phyloP scores from a whole-genome alignment of 2,113 vertebrate genomes.

The Catagonus wagneri region DNA sequence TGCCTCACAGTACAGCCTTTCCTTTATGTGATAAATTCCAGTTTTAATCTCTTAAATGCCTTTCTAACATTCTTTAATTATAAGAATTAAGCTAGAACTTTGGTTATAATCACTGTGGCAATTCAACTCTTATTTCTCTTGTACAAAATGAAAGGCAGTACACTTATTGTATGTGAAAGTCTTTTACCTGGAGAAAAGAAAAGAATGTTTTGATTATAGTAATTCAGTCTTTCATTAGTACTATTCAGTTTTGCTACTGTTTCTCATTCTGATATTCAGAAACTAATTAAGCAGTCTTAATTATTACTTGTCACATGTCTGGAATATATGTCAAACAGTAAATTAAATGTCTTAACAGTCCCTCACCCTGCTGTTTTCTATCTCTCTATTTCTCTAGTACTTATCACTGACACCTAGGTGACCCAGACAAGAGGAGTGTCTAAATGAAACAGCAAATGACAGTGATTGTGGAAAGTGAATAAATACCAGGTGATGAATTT shows the following conservation, averaged over 20 bases:
- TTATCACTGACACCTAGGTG: conserved; percentile 52
- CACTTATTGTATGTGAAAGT: conserved; percentile 53
- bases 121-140: conserved; percentile 60
- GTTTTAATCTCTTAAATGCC: conserved; percentile 47
- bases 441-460: conserved; percentile 53
- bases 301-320: conserved; percentile 56
- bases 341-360: conserved; percentile 47
- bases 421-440: conserved; percentile 32
- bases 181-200: conserved; percentile 68
- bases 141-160: conserved; percentile 72
- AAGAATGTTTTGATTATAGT: conserved; percentile 69
- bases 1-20: neutral
- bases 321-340: conserved; percentile 34
- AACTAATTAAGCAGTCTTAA: conserved; percentile 43
- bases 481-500: conserved; percentile 50
- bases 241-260: conserved; percentile 61
- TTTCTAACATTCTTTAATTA: conserved; percentile 65
- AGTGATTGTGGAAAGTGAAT: conserved; percentile 46
- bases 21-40: conserved; percentile 20
- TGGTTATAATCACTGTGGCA: conserved; percentile 48
- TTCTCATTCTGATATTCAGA: conserved; percentile 68
- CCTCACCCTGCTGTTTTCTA: conserved; percentile 57
- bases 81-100: conserved; percentile 64
- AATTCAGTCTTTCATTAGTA: conserved; percentile 75
- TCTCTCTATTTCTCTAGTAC: conserved; percentile 43